Evolutionary conservation across 2,888 invertebrate genomes (phyloP), one percentile per base, ranked within the genome.

Genomic region (Oeneis ivallda): DNA sequence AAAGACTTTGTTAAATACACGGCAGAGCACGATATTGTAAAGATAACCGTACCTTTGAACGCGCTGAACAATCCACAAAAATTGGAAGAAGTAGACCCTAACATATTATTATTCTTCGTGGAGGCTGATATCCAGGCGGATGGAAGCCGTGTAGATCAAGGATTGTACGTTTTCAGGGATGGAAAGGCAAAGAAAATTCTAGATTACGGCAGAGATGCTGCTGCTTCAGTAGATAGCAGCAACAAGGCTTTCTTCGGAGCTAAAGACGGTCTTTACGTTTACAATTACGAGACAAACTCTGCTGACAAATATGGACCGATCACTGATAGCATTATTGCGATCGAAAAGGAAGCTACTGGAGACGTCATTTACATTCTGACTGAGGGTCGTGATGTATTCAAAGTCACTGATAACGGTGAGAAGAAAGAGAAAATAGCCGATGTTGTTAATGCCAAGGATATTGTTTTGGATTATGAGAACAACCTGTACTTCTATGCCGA

Each of bases 301-400:
- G 74, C 74, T 19, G 68, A 66, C 1, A 78, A 78, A 54, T 76
- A 74, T 32, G 77, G 77, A 39, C 58, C 73, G 8, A 58, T 78
- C 0, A 66, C 71, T 9, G 78, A 79, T 13, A 74, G 67, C 45
- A 73, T 79, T 2, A 72, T 77, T 53, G 72, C 69, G 19, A 72
- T 78, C 6, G 73, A 68, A 0, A 72, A 71, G 34, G 67, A 72
- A 5, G 68, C 67, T 17, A 43, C 45, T 5, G 68, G 67, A 4
- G 84, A 84, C 52, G 17, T 65, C 0, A 73, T 89, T 2, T 90
- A 85, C 71, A 80, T 83, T n/a, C 56, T 90, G 1, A 86, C 84
- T 5, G 79, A 80, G 43, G 76, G 83, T 26, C 74, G 83, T 19
- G 72, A 79, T 47, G 57, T 89, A 0, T 88, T 78, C 71, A 85